Evolutionary conservation across 2,797 vertebrate genomes (phyloP).

Genomic region (Martes flavigula): DNA sequence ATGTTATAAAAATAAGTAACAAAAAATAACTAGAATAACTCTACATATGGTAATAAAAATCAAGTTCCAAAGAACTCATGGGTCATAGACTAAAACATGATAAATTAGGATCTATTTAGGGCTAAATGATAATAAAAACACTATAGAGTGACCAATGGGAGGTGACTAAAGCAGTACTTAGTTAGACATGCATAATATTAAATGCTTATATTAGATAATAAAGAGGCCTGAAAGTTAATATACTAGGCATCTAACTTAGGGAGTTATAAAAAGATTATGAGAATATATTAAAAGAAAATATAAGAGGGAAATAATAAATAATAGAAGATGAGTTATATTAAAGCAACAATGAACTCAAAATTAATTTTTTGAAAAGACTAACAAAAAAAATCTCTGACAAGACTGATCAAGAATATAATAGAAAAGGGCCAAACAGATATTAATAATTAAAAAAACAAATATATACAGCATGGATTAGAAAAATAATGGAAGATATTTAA

Average conservation of each 20-base stretch:
- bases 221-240: background rate
- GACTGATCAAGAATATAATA: background rate
- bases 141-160: background rate
- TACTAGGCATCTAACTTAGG: background rate
- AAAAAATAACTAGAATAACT: background rate
- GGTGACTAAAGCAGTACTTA: background rate
- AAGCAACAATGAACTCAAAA: background rate
- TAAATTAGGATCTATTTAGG: background rate
- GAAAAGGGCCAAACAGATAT: background rate
- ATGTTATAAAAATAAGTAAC: background rate
- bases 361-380: background rate
- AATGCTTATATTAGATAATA: background rate
- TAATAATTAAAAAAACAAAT: background rate
- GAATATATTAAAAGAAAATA: background rate
- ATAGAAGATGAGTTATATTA: background rate
- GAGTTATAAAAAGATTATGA: background rate
- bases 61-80: background rate
- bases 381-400: background rate
- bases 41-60: background rate
- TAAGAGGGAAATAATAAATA: background rate
- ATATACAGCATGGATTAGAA: background rate
- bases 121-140: background rate
- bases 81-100: background rate
- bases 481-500: background rate
- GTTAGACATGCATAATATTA: background rate